A percentile compares a stretch with the other conserved stretches of the same genome.
Conservation (phyloP, 2,888 invertebrate genomes). For the Epinotia bilunana region DNA sequence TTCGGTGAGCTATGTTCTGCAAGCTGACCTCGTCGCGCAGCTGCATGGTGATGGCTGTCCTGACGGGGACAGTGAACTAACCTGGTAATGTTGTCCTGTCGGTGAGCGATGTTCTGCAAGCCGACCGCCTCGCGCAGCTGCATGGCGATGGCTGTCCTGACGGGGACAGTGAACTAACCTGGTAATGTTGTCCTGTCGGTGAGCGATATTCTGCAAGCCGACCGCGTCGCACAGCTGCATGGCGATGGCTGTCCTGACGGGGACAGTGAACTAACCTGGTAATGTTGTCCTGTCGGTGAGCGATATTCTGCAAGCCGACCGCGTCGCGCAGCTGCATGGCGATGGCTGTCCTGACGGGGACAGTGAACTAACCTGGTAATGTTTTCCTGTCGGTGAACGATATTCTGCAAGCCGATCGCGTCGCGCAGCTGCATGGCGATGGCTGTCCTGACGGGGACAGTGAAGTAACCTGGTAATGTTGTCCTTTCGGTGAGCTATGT, state of each 20-base stretch:
- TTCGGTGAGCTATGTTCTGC: slow-evolving; percentile 88
- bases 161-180: slow-evolving; percentile 81
- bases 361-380: slow-evolving; percentile 86
- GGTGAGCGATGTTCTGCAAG: slow-evolving; percentile 87
- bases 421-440: slow-evolving; percentile 94
- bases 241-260: slow-evolving; percentile 92
- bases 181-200: slow-evolving; percentile 89
- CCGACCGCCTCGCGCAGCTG: slow-evolving; percentile 93
- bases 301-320: slow-evolving; percentile 89
- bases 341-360: slow-evolving; percentile 88
- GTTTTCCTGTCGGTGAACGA: slow-evolving; percentile 88
- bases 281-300: slow-evolving; percentile 88
- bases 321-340: slow-evolving; percentile 94
- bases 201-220: slow-evolving; percentile 88
- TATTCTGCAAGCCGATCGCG: slow-evolving; percentile 89
- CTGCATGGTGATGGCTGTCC: slow-evolving; percentile 94
- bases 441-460: slow-evolving; percentile 83
- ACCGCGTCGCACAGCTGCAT: slow-evolving; percentile 94
- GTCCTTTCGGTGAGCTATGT: slow-evolving; percentile 89
- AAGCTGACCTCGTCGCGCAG: slow-evolving; percentile 92
- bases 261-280: slow-evolving; percentile 84
- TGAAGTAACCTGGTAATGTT: slow-evolving; percentile 88
- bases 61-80: slow-evolving; percentile 68
- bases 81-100: slow-evolving; percentile 90
- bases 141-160: slow-evolving; percentile 94